Percentiles rank a stretch among this genome's conserved stretches.
Evolutionary conservation across 2,888 invertebrate species (phyloP).

Genomic region (Melolontha melolontha): DNA sequence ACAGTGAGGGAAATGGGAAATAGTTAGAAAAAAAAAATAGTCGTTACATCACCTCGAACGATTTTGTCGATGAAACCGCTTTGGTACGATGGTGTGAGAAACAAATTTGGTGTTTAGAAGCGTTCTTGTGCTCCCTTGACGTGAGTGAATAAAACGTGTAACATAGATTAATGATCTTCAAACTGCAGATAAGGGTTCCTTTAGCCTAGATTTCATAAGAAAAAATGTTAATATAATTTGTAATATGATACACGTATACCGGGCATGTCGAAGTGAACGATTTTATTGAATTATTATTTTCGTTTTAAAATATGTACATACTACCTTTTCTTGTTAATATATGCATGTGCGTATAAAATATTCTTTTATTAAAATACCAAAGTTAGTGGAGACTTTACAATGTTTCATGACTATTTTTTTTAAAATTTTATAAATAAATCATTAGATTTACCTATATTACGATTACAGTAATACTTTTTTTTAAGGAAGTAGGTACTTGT

Average conservation of each 20-base stretch:
- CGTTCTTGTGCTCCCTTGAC: conserved; percentile 33
- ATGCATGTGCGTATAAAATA: no score
- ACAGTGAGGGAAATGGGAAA: conserved; percentile 7
- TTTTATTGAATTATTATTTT: no score
- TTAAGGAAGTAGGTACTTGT: no score
- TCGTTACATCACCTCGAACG: conserved; percentile 20
- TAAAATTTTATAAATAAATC: no score
- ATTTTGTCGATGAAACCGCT: conserved; percentile 21
- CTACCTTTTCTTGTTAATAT: no score
- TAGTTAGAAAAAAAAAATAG: conserved; percentile 17
- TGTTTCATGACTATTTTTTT: no score
- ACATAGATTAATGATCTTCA: conserved; percentile 34
- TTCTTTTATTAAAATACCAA: no score
- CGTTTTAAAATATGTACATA: no score
- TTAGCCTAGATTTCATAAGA: conserved; percentile 2
- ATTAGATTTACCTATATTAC: no score
- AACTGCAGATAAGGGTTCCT: conserved; percentile 27
- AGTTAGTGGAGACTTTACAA: no score
- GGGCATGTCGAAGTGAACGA: no score
- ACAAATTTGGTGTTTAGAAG: conserved; percentile 36
- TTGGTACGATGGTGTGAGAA: conserved; percentile 33
- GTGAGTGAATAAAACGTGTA: conserved; percentile 37
- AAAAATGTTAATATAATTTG: conserved; percentile 21
- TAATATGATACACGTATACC: background rate
- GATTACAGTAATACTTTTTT: no score